These are phyloP conservation scores for Adelognathus sp. DNA, from an alignment of 2,888 invertebrate species.

Conservation along the genomic window DNA sequence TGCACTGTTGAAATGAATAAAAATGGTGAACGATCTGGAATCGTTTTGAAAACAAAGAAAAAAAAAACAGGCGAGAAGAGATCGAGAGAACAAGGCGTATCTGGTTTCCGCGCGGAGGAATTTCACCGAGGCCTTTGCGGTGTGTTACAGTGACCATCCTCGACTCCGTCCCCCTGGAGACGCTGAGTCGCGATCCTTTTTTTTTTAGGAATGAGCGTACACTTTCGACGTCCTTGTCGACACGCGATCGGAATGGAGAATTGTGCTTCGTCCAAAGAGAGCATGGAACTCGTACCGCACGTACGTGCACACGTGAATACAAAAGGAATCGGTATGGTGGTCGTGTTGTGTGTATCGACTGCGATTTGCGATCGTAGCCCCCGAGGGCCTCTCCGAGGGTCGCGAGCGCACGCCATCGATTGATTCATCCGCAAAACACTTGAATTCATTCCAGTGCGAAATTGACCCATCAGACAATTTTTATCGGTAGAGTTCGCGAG, in stretches of 20 bases:
- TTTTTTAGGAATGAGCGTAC: constrained; percentile 41
- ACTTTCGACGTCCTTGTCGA: constrained; percentile 58
- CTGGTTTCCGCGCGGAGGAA: constrained; percentile 48
- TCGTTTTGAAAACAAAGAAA: neutral
- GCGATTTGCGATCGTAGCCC: constrained; percentile 1
- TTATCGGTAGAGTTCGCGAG: neutral
- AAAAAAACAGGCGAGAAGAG: constrained; percentile 1
- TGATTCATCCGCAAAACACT: neutral
- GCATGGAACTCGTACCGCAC: constrained; percentile 30
- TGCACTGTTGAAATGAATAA: neutral
- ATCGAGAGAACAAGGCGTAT: constrained; percentile 32
- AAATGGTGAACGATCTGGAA: neutral
- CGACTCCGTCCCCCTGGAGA: constrained; percentile 21
- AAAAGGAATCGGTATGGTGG: constrained; percentile 10
- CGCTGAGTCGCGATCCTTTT: constrained; percentile 19
- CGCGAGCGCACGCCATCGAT: neutral
- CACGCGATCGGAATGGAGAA: constrained; percentile 59
- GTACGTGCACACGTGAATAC: neutral
- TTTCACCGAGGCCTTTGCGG: constrained; percentile 50
- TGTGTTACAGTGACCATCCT: constrained; percentile 45
- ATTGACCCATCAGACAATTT: neutral
- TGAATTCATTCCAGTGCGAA: neutral
- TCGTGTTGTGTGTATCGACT: constrained; percentile 27
- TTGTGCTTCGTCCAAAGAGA: constrained; percentile 26
- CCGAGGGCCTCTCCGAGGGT: neutral